Evolutionary conservation across 2,113 vertebrate genomes (phyloP), one percentile per base, ranked within the genome.

Genomic region (Penelope pileata): DNA sequence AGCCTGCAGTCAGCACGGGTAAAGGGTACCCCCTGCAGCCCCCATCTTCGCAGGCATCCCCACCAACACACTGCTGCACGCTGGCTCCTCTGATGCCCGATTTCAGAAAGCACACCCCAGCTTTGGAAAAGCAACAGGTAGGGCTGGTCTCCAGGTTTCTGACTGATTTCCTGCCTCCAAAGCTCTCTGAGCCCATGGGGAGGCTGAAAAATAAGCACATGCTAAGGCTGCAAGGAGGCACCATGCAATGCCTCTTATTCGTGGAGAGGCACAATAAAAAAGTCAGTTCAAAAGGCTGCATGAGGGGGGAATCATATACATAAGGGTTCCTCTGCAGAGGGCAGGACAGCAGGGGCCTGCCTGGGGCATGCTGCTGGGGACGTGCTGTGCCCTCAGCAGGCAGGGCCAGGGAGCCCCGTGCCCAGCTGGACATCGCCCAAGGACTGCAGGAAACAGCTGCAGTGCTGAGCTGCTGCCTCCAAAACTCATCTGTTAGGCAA

Each of bases 171-270:
- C 64, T 56, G 59, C 34, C 77, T 42, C 21, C 48, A 42, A 51
- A 73, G 82, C n/a, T 69, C 64, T 15, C 15, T 10, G 2, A 30
- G 42, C n/a, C 14, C 18, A 18, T 1, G 17, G 30, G 21, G 11
- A 43, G 23, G 30, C 34, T 19, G 30, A 8, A 38, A 85, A 47
- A 74, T 54, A 5, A 27, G 6, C 1, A 0, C 36, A 36, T 0
- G 7, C 77, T 29, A 8, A 87, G 42, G 76, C 30, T 76, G 36
- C 0, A 2, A 29, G 68, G 48, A 76, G 48, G 38, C 67, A 54
- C 16, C 0, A 1, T 40, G 18, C 54, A n/a, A 21, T 0, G 8
- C 32, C 4, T 12, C 0, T 2, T 9, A 1, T 10, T 14, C 5
- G 38, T 13, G 8, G 50, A 53, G 56, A 64, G 3, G 17, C 0